These are phyloP conservation scores for Molothrus ater DNA, from an alignment of 2,797 vertebrate genomes.

Conservation along the genomic window DNA sequence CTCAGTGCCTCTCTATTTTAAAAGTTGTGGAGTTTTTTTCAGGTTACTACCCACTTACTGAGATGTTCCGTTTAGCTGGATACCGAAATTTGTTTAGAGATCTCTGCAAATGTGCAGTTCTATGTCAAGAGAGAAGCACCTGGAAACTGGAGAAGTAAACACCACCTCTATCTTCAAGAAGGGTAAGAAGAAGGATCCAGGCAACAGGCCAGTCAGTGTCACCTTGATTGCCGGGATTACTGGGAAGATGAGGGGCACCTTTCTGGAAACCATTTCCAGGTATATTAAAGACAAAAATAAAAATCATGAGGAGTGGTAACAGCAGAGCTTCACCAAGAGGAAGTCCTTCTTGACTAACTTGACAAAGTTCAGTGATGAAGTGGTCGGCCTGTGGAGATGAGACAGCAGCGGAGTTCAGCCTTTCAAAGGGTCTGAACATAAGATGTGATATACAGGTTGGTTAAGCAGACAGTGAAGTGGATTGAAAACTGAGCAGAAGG, in stretches of 20 bases:
- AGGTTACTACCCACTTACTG: neutral
- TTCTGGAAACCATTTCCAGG: neutral
- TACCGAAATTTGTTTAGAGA: neutral
- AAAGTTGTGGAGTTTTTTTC: neutral
- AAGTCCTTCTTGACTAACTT: neutral
- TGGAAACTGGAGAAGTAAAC: neutral
- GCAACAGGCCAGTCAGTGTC: neutral
- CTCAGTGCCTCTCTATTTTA: neutral
- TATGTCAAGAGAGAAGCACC: neutral
- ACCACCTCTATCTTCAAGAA: neutral
- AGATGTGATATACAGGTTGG: neutral
- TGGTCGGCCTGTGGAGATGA: neutral
- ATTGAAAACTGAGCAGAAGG: neutral
- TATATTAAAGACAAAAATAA: neutral
- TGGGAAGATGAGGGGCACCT: neutral
- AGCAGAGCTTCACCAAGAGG: neutral
- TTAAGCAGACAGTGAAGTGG: neutral
- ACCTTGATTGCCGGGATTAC: accelerated
- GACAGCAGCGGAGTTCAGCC: neutral
- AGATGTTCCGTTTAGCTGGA: neutral
- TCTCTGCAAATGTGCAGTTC: neutral
- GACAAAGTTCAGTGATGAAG: neutral
- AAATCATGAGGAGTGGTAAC: neutral
- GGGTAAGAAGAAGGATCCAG: neutral
- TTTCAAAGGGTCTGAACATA: neutral